These are phyloP conservation scores for Galeopsomyia nigrocyanea DNA, from an alignment of 2,888 invertebrate species.

Conservation along the genomic window DNA sequence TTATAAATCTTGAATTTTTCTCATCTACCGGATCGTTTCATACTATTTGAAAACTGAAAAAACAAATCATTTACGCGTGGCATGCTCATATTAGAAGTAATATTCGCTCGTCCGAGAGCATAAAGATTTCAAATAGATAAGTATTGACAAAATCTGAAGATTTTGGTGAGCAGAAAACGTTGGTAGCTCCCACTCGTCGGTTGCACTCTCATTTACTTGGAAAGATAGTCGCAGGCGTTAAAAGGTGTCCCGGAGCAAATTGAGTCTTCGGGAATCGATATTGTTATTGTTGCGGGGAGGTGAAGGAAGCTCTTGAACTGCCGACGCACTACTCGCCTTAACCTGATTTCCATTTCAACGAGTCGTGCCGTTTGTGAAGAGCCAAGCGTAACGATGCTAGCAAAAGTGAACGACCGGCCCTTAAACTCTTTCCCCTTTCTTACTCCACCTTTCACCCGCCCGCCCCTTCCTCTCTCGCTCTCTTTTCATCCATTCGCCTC, in stretches of 20 bases:
- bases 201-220: background rate
- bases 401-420: slow-evolving; percentile 19
- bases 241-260: slow-evolving; percentile 9
- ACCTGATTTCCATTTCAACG: slow-evolving; percentile 35
- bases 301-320: slow-evolving; percentile 31
- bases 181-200: no score
- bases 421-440: slow-evolving; percentile 13
- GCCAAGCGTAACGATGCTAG: slow-evolving; percentile 13
- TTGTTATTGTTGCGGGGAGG: slow-evolving; percentile 2
- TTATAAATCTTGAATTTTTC: no score
- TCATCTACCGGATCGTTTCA: no score
- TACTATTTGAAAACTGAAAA: no score
- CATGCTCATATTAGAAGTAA: no score
- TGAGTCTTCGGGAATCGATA: slow-evolving; percentile 26
- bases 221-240: background rate
- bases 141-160: no score
- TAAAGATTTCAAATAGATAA: no score
- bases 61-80: no score
- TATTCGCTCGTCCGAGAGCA: no score
- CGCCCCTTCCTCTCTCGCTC: no score
- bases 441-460: background rate
- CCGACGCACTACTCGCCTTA: slow-evolving; percentile 25
- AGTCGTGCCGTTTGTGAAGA: slow-evolving; percentile 21
- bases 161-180: no score
- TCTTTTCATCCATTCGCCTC: no score